Conservation (phyloP, 2,888 invertebrate species). For the Altica lythri region DNA sequence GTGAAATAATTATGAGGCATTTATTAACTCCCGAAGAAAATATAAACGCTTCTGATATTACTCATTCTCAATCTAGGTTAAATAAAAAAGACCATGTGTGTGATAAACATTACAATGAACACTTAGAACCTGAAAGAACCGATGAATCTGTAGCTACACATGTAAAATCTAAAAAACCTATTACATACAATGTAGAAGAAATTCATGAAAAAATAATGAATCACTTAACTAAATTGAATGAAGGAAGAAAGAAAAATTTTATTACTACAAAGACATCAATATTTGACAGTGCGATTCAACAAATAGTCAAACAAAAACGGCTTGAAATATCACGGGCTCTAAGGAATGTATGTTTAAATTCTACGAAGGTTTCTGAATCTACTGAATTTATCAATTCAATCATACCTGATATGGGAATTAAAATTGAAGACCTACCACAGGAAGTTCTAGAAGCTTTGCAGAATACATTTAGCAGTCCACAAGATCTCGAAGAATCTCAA, state of each 20-base stretch:
- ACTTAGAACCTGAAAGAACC: background rate
- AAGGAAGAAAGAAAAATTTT: constrained; percentile 51
- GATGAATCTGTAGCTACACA: constrained; percentile 13
- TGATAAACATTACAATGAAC: too few species aligned
- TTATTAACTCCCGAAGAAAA: constrained; percentile 38
- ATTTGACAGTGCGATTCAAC: constrained; percentile 51
- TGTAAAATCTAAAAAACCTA: constrained; percentile 16
- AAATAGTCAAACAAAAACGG: constrained; percentile 52
- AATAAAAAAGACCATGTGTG: constrained; percentile 1
- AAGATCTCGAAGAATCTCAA: too few species aligned
- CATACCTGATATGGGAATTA: constrained; percentile 54
- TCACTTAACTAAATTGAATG: constrained; percentile 51
- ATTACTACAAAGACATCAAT: constrained; percentile 47
- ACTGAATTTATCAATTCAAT: constrained; percentile 50
- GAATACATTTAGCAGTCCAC: constrained; percentile 43
- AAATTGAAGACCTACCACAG: constrained; percentile 52
- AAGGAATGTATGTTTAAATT: constrained; percentile 48
- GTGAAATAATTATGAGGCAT: constrained; percentile 51
- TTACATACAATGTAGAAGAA: constrained; percentile 44
- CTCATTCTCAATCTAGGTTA: too few species aligned
- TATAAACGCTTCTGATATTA: too few species aligned
- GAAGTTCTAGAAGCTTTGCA: constrained; percentile 51
- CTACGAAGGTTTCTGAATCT: constrained; percentile 40
- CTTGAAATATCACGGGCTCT: constrained; percentile 53
- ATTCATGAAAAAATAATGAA: constrained; percentile 52